phyloP scores from a whole-genome alignment of 2,797 vertebrate genomes.

The Leuciscus waleckii region DNA sequence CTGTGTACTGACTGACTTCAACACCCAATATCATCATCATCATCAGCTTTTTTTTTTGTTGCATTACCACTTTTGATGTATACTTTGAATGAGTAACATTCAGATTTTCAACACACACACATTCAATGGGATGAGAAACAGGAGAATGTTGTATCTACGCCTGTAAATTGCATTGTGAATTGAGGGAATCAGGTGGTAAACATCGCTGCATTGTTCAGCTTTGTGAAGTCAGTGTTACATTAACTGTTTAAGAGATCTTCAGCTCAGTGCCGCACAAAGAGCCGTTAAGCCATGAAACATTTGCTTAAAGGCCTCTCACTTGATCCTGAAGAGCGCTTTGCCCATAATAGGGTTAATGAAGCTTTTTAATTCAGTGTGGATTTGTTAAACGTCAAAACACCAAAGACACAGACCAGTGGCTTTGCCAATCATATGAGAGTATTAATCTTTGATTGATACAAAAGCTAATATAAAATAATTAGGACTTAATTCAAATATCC shows the following conservation, averaged over 20 bases:
- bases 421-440: constrained; percentile 13
- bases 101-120: constrained; percentile 25
- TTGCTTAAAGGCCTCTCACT: constrained; percentile 6
- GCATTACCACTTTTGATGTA: constrained; percentile 42
- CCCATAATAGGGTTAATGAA: constrained; percentile 13
- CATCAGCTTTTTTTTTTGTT: constrained; percentile 4
- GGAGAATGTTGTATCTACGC: constrained; percentile 26
- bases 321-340: neutral
- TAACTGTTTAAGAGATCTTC: constrained; percentile 42
- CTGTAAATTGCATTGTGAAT: constrained; percentile 38
- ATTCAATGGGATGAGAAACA: constrained; percentile 30
- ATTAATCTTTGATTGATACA: constrained; percentile 8
- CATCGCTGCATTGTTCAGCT: constrained; percentile 47
- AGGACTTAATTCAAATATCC: neutral
- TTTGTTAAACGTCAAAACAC: constrained; percentile 33
- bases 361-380: constrained; percentile 16
- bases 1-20: constrained; percentile 46
- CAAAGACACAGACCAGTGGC: constrained; percentile 36
- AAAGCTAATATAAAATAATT: neutral
- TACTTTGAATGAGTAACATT: constrained; percentile 36
- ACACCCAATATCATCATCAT: constrained; percentile 21
- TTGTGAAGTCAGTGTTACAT: constrained; percentile 63
- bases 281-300: constrained; percentile 12
- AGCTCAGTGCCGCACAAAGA: constrained; percentile 12
- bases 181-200: constrained; percentile 31